Percentiles rank a stretch among this genome's conserved stretches.
Evolutionary conservation across 2,888 invertebrate genomes (phyloP).

Genomic region (Eupithecia inturbata): DNA sequence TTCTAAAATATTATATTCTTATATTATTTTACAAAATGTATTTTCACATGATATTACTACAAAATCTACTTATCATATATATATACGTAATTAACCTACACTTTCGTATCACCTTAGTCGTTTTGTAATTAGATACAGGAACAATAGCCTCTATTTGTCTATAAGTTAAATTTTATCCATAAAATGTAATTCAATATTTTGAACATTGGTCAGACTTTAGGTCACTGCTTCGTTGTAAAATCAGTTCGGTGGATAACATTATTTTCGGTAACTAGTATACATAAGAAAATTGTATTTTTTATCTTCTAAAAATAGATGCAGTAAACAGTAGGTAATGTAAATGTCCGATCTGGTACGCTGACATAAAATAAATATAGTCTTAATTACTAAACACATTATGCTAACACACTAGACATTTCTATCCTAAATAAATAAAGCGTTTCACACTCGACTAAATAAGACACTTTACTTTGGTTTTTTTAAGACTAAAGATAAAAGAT

Average conservation of each 20-base stretch:
- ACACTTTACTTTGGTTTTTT: constrained; percentile 81
- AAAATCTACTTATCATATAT: not conserved
- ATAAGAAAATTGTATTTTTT: not conserved
- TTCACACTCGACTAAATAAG: constrained; percentile 80
- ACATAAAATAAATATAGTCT: constrained; percentile 10
- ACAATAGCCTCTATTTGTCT: constrained; percentile 6
- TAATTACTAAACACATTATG: constrained; percentile 13
- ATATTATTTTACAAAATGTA: constrained; percentile 3
- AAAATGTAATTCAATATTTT: not conserved
- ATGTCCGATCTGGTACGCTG: not conserved
- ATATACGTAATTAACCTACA: constrained; percentile 3
- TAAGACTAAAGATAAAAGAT: constrained; percentile 58
- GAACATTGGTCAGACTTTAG: constrained; percentile 6
- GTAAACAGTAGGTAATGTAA: not conserved
- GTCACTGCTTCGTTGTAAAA: not conserved
- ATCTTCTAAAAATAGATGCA: not conserved
- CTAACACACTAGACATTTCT: constrained; percentile 26
- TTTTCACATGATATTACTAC: not conserved
- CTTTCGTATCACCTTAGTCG: constrained; percentile 12
- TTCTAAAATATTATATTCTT: not conserved
- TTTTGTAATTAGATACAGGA: constrained; percentile 10
- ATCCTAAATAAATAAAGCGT: constrained; percentile 79
- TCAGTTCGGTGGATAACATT: constrained; percentile 1
- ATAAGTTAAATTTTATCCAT: not conserved
- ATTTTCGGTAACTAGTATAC: constrained; percentile 13